Percentiles rank a stretch among this genome's conserved stretches.
These are phyloP conservation scores for Agonopterix heracliana DNA, from an alignment of 2,888 invertebrate genomes.

Conservation along the genomic window DNA sequence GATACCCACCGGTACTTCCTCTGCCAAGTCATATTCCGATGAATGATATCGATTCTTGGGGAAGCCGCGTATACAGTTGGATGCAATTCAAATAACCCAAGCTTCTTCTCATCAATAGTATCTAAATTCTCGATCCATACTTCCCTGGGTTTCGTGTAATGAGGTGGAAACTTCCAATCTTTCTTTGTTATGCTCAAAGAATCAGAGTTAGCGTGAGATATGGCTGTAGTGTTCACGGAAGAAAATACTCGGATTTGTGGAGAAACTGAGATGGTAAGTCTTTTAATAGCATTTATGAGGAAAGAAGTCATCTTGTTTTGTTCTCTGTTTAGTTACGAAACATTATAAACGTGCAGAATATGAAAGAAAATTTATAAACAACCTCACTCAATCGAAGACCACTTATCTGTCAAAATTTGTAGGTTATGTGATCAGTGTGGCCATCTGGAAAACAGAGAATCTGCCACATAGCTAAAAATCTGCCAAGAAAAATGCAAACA, in stretches of 20 bases:
- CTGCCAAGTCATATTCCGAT: conserved; percentile 93
- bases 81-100: conserved; percentile 93
- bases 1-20: conserved; percentile 86
- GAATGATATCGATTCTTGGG: conserved; percentile 91
- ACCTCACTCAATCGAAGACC: too few species aligned
- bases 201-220: conserved; percentile 15
- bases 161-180: conserved; percentile 67
- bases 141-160: conserved; percentile 80
- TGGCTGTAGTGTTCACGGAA: conserved; percentile 25
- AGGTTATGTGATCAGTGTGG: too few species aligned
- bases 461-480: too few species aligned
- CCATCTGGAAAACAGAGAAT: too few species aligned
- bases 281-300: conserved; percentile 54
- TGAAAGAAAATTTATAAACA: too few species aligned
- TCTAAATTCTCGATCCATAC: conserved; percentile 92
- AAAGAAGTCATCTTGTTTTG: conserved; percentile 40
- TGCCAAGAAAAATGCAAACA: too few species aligned
- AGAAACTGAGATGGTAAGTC: conserved; percentile 40
- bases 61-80: conserved; percentile 89
- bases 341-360: too few species aligned
- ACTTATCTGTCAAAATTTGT: too few species aligned
- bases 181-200: conserved; percentile 49
- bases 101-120: conserved; percentile 82
- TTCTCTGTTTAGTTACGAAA: too few species aligned
- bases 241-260: conserved; percentile 45